A percentile compares a stretch with the other conserved stretches of the same genome.
Evolutionary conservation across 2,113 vertebrate genomes (phyloP).

Genomic region (Tragelaphus imberbis): DNA sequence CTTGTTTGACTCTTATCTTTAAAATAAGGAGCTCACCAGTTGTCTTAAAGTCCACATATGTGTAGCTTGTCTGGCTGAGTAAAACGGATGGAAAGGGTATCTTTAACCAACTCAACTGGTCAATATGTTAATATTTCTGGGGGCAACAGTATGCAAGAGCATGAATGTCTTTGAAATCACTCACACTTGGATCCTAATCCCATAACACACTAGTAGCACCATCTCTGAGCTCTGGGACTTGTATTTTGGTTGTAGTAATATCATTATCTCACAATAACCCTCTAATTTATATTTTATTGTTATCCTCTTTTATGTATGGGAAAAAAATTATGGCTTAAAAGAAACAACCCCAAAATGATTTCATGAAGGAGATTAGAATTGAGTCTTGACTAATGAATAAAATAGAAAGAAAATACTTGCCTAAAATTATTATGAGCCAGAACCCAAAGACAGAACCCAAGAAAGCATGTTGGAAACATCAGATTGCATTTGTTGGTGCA

Average conservation of each 20-base stretch:
- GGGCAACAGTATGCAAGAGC: neutral
- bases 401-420: neutral
- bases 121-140: neutral
- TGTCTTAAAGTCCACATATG: neutral
- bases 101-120: neutral
- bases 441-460: neutral
- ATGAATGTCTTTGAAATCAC: neutral
- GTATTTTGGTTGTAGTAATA: neutral
- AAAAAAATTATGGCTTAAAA: neutral
- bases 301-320: neutral
- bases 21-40: neutral
- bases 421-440: neutral
- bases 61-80: neutral
- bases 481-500: neutral
- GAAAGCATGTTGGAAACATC: neutral
- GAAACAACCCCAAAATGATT: neutral
- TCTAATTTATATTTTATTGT: neutral
- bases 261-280: neutral
- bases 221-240: neutral
- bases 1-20: neutral
- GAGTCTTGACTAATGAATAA: neutral
- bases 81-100: neutral
- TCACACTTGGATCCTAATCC: neutral
- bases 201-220: neutral
- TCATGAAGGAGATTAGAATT: neutral